These are phyloP conservation scores for Trypoxylus dichotomus DNA, from an alignment of 1,140 invertebrate species.

Conservation along the genomic window DNA sequence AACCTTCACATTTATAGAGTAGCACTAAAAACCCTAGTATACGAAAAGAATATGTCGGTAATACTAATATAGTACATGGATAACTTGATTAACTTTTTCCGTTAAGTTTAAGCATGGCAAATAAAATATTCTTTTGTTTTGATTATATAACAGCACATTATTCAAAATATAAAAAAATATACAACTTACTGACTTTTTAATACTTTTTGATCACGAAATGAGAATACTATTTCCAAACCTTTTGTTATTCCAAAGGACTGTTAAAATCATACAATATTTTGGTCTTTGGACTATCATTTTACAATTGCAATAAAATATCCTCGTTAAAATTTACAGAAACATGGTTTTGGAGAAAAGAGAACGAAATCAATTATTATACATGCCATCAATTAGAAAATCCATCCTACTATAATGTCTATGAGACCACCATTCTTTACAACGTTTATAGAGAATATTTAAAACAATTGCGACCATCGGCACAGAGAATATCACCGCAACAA, in stretches of 20 bases:
- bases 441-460: slow-evolving; percentile 63
- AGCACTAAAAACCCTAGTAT: neutral
- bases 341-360: neutral
- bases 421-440: slow-evolving; percentile 72
- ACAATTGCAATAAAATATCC: neutral
- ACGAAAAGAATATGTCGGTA: neutral
- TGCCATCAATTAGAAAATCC: slow-evolving; percentile 79
- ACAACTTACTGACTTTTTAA: neutral
- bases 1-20: neutral
- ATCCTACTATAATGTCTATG: slow-evolving; percentile 76
- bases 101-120: too few relatives aligned
- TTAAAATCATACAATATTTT: neutral
- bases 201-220: neutral
- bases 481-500: slow-evolving; percentile 65
- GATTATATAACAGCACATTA: neutral
- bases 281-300: neutral
- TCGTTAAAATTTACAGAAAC: neutral
- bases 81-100: too few relatives aligned
- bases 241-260: neutral
- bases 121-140: too few relatives aligned
- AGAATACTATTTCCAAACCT: too few relatives aligned
- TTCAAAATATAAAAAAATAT: neutral
- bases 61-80: too few relatives aligned
- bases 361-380: slow-evolving; percentile 69
- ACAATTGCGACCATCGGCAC: slow-evolving; percentile 65